Conservation (phyloP, 30 jellyfish, hydroid and myxozoan genomes). For the Pelagia noctiluca region DNA sequence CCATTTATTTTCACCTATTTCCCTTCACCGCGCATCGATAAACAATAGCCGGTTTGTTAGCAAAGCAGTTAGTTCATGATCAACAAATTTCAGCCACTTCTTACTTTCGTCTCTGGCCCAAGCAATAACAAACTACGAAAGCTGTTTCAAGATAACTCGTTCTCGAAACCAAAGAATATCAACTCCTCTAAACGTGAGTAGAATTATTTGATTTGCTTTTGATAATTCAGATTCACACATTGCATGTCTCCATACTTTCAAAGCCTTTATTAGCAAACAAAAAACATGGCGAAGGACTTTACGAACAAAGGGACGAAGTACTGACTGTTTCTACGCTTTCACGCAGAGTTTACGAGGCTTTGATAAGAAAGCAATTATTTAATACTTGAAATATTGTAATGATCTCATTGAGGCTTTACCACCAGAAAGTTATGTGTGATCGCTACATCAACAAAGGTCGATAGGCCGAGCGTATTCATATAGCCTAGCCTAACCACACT, state of each 20-base stretch:
- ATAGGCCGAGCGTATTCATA: neutral
- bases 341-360: no score
- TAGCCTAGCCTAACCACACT: neutral
- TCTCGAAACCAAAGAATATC: neutral
- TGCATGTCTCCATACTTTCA: no score
- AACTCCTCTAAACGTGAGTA: neutral
- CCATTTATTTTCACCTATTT: constrained; percentile 72
- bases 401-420: no score
- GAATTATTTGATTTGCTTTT: neutral
- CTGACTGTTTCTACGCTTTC: no score
- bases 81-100: constrained; percentile 1
- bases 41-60: constrained; percentile 89
- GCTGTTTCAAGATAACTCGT: neutral
- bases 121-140: no score
- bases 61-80: constrained; percentile 65
- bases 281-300: no score
- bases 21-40: constrained; percentile 85
- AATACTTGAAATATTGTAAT: no score
- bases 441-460: constrained; percentile 18
- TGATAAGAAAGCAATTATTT: no score
- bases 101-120: neutral
- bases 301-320: no score
- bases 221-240: no score
- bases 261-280: no score
- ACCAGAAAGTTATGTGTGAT: constrained; percentile 20